Evolutionary conservation across 2,113 vertebrate genomes (phyloP).

Genomic region (Mesembrinibis cayennensis): DNA sequence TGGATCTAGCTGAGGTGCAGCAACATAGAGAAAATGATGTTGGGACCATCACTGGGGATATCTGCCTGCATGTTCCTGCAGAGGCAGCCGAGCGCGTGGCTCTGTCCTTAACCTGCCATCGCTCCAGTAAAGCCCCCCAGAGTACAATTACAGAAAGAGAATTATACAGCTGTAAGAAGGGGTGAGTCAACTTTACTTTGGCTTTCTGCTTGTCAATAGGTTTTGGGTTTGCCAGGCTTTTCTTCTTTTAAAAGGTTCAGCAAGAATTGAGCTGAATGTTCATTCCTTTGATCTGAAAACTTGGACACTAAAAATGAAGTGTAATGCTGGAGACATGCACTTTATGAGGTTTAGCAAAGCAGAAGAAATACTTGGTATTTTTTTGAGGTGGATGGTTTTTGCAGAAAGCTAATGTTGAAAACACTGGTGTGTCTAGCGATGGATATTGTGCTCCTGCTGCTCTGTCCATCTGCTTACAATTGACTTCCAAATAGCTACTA

Average conservation of each 20-base stretch:
- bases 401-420: background rate
- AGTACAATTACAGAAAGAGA: background rate
- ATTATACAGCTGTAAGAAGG: background rate
- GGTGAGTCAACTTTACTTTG: background rate
- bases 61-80: background rate
- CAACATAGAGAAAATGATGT: background rate
- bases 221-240: background rate
- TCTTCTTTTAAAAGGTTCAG: background rate
- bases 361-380: background rate
- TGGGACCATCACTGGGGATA: background rate
- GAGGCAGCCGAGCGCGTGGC: background rate
- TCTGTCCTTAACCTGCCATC: background rate
- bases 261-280: background rate
- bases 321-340: background rate
- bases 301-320: background rate
- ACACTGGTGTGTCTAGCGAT: background rate
- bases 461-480: constrained; percentile 68
- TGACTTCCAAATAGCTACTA: constrained; percentile 67
- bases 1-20: background rate
- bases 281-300: background rate
- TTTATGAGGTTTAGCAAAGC: background rate
- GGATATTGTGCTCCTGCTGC: constrained; percentile 55
- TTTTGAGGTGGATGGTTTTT: background rate
- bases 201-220: background rate
- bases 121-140: background rate